Evolutionary conservation across 2,113 vertebrate species (phyloP), one percentile per base, ranked within the genome.

Genomic region (Athene cunicularia): DNA sequence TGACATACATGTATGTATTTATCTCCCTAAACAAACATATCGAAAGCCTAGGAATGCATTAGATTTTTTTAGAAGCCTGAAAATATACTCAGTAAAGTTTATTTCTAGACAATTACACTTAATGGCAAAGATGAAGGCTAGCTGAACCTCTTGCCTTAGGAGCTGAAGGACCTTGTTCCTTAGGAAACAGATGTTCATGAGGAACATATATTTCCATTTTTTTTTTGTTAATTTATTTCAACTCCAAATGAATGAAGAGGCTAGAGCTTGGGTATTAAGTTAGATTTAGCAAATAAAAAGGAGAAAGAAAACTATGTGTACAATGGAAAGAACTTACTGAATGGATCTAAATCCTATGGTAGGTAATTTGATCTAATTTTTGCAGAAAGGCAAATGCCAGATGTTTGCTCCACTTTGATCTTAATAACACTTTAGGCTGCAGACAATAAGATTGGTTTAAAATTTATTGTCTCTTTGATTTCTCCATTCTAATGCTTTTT

Each of bases 391-490:
- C 98, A 97, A 97, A 98, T 98, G 98, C 98, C 98, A 98, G 98
- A 98, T 98, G 98, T 98, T 98, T 98, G 97, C 96, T 97, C 96
- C 95, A 98, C 98, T 98, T 98, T 98, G 98, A 98, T 98, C 98
- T 98, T 98, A 98, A 98, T 98, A 98, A 98, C 98, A 98, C 98
- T 98, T 98, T 98, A 98, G 98, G 97, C 97, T 98, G 98, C 97
- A 98, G 98, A 98, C 98, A 98, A 98, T 98, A 98, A 98, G 98
- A 98, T 98, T 98, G 98, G 98, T 98, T 98, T 98, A 98, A 98
- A 98, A 98, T 98, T 98, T 98, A 98, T 98, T 98, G 98, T 98
- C 98, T 98, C 98, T 98, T 98, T 98, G 98, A 98, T 98, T 98
- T 98, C 97, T 98, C 93, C 97, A 98, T 98, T 98, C 98, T 98